Base-by-base conservation (phyloP, 2,888 invertebrate genomes). In the Zaprionus lineosus region DNA sequence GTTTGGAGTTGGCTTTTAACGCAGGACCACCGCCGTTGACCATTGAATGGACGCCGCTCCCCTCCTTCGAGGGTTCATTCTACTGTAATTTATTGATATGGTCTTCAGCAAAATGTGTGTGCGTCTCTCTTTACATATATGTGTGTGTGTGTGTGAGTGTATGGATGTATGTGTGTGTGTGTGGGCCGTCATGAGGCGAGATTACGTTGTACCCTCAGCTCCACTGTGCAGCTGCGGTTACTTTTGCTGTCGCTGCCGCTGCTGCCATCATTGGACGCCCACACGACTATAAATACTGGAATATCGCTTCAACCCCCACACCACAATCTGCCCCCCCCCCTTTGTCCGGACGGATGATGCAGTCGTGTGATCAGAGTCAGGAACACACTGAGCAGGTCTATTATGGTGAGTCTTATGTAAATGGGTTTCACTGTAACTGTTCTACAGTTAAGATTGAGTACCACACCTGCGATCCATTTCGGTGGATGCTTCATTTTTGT, bases 1-100 rank as follows among this genome's bases (percentile, higher is more conserved):
- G 66, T 85, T 75, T 74, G 84, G 84, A 83, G 74, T 71, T 83
- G 81, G 85, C 81, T 84, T 81, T 81, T 81, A 79, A 82, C 82
- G 82, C 78, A 78, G 82, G 77, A 73, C 77, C 78, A 71, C 83
- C 65, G 65, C 56, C 50, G 79, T 71, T 72, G 76, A 71, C 62
- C 74, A 64, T 70, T 68, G 59, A 53, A 65, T 50, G 51, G 53
- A 51, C 52, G 52, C 33, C 62, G 50, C 26, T 46, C 34, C 64
- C 53, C 40, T 31, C 37, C 43, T 48, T 65, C 74, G n/a, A n/a
- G 60, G 60, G 84, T 74, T 84, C 71, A 84, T 84, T 78, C 84
- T 78, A 84, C 74, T 78, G 81, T 84, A 78, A 78, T 78, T 78
- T 78, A 78, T 78, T 82, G 84, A 84, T 67, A 70, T 69, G 76